Percentiles rank a stretch among this genome's conserved stretches.
Evolutionary conservation across 2,113 vertebrate genomes (phyloP).

Genomic region (Dasypus novemcinctus): DNA sequence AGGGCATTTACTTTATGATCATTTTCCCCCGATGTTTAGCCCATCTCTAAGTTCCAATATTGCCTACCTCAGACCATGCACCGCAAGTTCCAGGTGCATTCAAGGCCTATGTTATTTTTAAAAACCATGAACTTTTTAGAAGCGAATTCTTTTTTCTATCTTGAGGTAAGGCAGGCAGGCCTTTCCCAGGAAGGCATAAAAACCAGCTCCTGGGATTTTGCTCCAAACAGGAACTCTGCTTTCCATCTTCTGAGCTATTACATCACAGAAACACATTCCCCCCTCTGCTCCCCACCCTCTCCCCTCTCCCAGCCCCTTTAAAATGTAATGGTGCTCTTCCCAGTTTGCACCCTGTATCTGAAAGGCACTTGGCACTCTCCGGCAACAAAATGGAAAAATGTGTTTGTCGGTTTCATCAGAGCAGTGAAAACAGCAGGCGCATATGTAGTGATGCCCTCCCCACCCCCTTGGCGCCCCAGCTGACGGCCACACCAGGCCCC

Average conservation of each 20-base stretch:
- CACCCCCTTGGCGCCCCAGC: background rate
- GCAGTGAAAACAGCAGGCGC: background rate
- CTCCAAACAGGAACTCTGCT: conserved; percentile 5
- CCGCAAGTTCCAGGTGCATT: conserved; percentile 9
- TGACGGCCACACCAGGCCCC: conserved; percentile 1
- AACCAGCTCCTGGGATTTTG: conserved; percentile 36
- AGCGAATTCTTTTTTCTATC: background rate
- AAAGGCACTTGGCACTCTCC: conserved; percentile 7
- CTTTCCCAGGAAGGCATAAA: conserved; percentile 2
- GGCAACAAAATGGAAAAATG: conserved; percentile 5
- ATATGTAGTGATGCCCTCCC: background rate
- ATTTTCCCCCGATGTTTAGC: conserved; percentile 14
- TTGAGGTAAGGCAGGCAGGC: background rate
- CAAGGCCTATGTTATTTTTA: background rate
- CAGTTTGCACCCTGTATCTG: conserved; percentile 7
- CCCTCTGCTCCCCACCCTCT: too few species aligned
- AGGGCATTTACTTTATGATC: conserved; percentile 31
- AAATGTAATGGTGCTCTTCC: background rate
- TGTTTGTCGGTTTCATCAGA: background rate
- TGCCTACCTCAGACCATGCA: background rate
- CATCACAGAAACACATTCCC: background rate
- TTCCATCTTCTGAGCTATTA: conserved; percentile 18
- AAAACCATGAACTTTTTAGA: conserved; percentile 34
- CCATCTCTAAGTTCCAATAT: conserved; percentile 17
- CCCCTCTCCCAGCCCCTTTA: background rate